phyloP scores from a whole-genome alignment of 2,113 vertebrate genomes.

The Sorex araneus region DNA sequence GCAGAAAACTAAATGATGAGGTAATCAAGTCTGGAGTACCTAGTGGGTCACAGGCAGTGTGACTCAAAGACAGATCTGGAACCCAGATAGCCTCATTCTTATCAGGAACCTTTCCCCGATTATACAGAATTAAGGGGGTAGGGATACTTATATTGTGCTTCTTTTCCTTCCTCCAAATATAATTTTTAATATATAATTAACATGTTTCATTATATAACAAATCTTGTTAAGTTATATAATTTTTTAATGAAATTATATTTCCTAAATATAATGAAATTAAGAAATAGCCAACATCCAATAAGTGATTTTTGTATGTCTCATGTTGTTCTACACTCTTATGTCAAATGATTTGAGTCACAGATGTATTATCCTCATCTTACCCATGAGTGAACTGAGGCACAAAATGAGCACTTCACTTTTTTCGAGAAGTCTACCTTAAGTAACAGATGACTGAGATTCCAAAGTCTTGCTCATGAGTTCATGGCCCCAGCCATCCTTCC shows the following conservation, averaged over 20 bases:
- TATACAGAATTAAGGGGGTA: background rate
- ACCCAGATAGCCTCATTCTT: background rate
- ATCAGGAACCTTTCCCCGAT: background rate
- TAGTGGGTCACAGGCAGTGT: background rate
- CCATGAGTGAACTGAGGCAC: background rate
- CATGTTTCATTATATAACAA: too few relatives aligned
- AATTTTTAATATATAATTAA: background rate
- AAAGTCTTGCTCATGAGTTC: background rate
- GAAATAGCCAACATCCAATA: background rate
- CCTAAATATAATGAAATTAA: background rate
- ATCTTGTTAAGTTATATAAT: too few relatives aligned
- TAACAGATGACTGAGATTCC: background rate
- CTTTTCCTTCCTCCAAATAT: background rate
- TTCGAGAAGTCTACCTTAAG: background rate
- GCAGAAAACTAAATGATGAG: background rate
- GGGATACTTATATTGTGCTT: background rate
- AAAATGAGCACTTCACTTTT: too few relatives aligned
- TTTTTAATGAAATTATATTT: background rate
- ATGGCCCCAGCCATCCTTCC: fast-evolving
- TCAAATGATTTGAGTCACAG: background rate
- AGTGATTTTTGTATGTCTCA: background rate
- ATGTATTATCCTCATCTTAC: background rate
- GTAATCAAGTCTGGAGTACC: background rate
- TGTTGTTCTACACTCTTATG: background rate
- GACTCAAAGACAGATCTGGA: background rate